Evolutionary conservation across 1,140 invertebrate species (phyloP).

Genomic region (Elymnias hypermnestra): DNA sequence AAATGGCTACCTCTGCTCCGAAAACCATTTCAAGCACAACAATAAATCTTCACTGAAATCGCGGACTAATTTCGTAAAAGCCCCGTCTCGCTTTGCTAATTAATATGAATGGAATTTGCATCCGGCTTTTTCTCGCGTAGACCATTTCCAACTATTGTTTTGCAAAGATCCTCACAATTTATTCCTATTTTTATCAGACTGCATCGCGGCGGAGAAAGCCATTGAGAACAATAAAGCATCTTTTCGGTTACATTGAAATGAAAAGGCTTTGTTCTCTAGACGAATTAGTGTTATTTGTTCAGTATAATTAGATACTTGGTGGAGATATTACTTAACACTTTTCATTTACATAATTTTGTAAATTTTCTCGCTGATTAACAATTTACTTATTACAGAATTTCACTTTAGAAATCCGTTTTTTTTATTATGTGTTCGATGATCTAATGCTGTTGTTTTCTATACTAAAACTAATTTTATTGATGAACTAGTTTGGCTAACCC

Average conservation of each 20-base stretch:
- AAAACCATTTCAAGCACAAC: conserved; percentile 73
- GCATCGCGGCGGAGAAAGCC: conserved; percentile 45
- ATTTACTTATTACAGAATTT: no score
- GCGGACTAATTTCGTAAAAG: conserved; percentile 76
- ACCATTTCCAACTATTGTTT: conserved; percentile 76
- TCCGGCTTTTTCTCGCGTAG: conserved; percentile 73
- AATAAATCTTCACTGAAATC: conserved; percentile 75
- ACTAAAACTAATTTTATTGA: no score
- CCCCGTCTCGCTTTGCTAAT: conserved; percentile 74
- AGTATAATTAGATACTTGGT: conserved; percentile 15
- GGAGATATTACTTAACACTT: conserved; percentile 1
- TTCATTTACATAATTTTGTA: no score
- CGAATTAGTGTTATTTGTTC: conserved; percentile 40
- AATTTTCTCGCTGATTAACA: no score
- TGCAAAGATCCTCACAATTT: conserved; percentile 72
- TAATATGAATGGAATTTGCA: conserved; percentile 76
- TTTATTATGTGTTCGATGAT: no score
- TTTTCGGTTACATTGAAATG: conserved; percentile 52
- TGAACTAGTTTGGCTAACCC: no score
- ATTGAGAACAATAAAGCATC: conserved; percentile 58
- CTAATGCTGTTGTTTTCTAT: no score
- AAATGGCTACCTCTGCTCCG: conserved; percentile 70
- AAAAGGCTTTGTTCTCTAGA: conserved; percentile 47
- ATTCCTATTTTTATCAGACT: conserved; percentile 68
- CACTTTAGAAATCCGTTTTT: no score